These are phyloP conservation scores for Danio jaintianensis DNA, from an alignment of 2,797 vertebrate genomes.

Conservation along the genomic window DNA sequence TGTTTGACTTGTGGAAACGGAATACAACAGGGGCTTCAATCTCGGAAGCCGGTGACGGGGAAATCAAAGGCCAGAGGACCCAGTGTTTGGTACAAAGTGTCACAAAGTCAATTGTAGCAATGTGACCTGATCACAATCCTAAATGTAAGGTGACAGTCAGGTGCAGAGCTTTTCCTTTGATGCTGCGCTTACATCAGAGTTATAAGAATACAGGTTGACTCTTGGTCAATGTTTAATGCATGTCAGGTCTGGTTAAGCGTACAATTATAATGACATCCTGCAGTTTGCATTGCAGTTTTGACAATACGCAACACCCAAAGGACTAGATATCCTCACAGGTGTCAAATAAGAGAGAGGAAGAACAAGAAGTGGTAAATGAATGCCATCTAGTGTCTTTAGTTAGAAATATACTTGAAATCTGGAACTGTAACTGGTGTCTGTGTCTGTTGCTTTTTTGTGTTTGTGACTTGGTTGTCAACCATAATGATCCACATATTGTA, in stretches of 20 bases:
- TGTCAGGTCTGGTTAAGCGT: not conserved
- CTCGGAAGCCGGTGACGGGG: conserved; percentile 10
- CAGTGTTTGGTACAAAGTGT: conserved; percentile 30
- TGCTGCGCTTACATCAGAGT: not conserved
- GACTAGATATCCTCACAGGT: not conserved
- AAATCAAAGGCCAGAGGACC: conserved; percentile 25
- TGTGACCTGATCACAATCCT: conserved; percentile 21
- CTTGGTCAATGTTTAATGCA: not conserved
- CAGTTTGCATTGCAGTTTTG: not conserved
- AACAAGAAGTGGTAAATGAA: not conserved
- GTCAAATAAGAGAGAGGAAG: not conserved
- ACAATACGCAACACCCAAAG: not conserved
- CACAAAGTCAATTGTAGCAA: conserved; percentile 42
- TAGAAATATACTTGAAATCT: not conserved
- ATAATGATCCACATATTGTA: not conserved
- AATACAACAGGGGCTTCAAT: conserved; percentile 24
- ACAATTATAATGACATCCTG: not conserved
- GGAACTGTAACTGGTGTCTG: not conserved
- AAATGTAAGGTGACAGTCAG: conserved; percentile 4
- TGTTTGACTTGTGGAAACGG: conserved; percentile 29
- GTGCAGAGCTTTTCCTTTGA: not conserved
- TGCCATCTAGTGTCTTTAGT: conserved; percentile 21
- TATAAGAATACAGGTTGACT: not conserved
- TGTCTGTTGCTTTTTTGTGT: too few species aligned
- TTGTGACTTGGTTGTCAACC: not conserved